phyloP scores from a whole-genome alignment of 2,797 vertebrate species.

The Thunnus albacares region DNA sequence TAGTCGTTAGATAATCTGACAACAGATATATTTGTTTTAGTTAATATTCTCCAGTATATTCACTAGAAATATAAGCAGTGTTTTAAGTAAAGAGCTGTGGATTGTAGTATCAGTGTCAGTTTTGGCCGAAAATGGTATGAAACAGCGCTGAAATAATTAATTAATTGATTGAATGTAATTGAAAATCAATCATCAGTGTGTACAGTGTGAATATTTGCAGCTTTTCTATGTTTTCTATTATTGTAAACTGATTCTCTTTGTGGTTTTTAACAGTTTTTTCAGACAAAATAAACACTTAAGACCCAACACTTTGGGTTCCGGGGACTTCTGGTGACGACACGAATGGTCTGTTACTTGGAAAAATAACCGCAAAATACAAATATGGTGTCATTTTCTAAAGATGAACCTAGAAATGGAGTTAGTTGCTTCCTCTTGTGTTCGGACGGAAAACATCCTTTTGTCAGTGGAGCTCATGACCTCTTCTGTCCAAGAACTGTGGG shows the following conservation, averaged over 20 bases:
- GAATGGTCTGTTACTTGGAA: no score
- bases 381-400: neutral
- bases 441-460: constrained; percentile 35
- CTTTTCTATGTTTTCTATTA: neutral
- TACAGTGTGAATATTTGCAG: neutral
- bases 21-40: no score
- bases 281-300: neutral
- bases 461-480: constrained; percentile 21
- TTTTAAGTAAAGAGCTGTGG: neutral
- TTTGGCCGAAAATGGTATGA: neutral
- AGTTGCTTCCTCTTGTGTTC: neutral
- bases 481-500: constrained; percentile 4
- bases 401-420: neutral
- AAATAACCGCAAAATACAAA: neutral
- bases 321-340: no score
- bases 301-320: neutral
- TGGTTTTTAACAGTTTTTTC: neutral
- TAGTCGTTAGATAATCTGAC: no score
- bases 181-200: no score
- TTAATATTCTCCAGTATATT: no score
- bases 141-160: neutral
- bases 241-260: neutral
- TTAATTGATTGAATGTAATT: no score
- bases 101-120: neutral
- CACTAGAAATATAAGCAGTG: no score